Evolutionary conservation across 2,888 invertebrate genomes (phyloP).

Genomic region (Psococerastis gibbosa): DNA sequence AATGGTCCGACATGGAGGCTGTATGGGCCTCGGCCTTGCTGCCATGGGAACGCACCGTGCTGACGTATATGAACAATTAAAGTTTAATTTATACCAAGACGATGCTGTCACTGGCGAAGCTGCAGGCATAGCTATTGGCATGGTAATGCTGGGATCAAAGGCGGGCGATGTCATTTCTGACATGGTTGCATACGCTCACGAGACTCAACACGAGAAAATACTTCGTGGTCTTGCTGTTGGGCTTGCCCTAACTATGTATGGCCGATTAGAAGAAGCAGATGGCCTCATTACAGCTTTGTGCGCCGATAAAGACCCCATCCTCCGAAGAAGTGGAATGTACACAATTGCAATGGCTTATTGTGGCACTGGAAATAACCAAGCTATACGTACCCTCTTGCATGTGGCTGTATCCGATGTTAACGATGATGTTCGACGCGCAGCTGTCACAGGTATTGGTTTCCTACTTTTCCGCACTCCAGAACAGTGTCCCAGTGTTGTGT

Average conservation of each 20-base stretch:
- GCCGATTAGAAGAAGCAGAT: slow-evolving; percentile 91
- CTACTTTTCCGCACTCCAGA: slow-evolving; percentile 90
- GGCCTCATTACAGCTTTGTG: slow-evolving; percentile 73
- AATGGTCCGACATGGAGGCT: slow-evolving; percentile 77
- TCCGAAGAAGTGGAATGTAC: slow-evolving; percentile 93
- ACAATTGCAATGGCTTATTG: slow-evolving; percentile 97
- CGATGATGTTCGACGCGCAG: slow-evolving; percentile 94
- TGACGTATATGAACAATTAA: slow-evolving; percentile 91
- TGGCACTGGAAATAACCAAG: slow-evolving; percentile 93
- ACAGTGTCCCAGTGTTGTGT: slow-evolving; percentile 93
- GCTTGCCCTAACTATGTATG: slow-evolving; percentile 92
- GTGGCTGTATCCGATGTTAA: slow-evolving; percentile 95
- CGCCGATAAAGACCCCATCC: slow-evolving; percentile 84
- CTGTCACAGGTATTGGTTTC: slow-evolving; percentile 96
- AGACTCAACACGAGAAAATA: slow-evolving; percentile 97
- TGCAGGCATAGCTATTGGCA: slow-evolving; percentile 96
- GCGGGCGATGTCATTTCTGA: slow-evolving; percentile 75
- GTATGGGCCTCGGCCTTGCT: slow-evolving; percentile 88
- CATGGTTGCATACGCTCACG: slow-evolving; percentile 87
- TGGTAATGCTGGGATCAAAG: slow-evolving; percentile 96
- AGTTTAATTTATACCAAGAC: slow-evolving; percentile 93
- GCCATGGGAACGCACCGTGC: slow-evolving; percentile 95
- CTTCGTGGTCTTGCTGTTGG: slow-evolving; percentile 91
- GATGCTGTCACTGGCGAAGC: slow-evolving; percentile 99
- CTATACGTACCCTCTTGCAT: slow-evolving; percentile 82